A percentile compares a stretch with the other conserved stretches of the same genome.
Evolutionary conservation across 2,797 vertebrate species (phyloP).

Genomic region (Cyprinella venusta): DNA sequence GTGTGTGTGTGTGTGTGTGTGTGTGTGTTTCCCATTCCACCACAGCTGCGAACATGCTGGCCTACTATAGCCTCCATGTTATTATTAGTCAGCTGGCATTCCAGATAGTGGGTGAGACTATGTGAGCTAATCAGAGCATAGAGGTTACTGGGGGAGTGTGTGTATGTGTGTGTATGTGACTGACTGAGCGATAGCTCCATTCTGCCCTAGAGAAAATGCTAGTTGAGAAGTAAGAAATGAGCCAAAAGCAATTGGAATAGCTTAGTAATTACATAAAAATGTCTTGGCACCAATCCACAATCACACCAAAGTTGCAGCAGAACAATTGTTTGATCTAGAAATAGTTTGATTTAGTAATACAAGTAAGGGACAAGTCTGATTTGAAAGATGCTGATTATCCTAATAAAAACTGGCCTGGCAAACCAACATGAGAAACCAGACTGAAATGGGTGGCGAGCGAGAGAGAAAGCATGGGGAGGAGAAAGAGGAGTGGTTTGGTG

Average conservation of each 20-base stretch:
- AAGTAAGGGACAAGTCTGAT: not conserved
- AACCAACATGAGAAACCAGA: not conserved
- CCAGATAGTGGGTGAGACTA: slow-evolving; percentile 28
- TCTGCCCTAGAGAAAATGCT: not conserved
- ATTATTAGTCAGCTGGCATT: slow-evolving; percentile 51
- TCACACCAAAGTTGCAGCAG: not conserved
- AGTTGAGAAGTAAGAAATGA: not conserved
- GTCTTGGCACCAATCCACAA: not conserved
- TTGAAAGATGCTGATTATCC: not conserved
- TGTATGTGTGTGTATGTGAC: not conserved
- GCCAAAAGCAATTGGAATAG: no score
- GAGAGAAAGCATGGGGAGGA: slow-evolving; percentile 21
- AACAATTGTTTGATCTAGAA: not conserved
- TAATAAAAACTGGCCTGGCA: slow-evolving; percentile 10
- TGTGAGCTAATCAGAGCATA: slow-evolving; percentile 12
- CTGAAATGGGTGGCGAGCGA: slow-evolving; percentile 11
- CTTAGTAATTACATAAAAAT: not conserved
- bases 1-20: slow-evolving; percentile 3
- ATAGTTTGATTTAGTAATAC: not conserved
- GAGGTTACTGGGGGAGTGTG: slow-evolving; percentile 19
- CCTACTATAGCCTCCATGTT: slow-evolving; percentile 39
- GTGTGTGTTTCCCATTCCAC: not conserved
- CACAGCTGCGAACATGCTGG: slow-evolving; percentile 16
- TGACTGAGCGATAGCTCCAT: not conserved
- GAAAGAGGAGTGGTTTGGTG: slow-evolving; percentile 37